Evolutionary conservation across 1,140 invertebrate genomes (phyloP), one percentile per base, ranked within the genome.

Genomic region (Epicauta chinensis): DNA sequence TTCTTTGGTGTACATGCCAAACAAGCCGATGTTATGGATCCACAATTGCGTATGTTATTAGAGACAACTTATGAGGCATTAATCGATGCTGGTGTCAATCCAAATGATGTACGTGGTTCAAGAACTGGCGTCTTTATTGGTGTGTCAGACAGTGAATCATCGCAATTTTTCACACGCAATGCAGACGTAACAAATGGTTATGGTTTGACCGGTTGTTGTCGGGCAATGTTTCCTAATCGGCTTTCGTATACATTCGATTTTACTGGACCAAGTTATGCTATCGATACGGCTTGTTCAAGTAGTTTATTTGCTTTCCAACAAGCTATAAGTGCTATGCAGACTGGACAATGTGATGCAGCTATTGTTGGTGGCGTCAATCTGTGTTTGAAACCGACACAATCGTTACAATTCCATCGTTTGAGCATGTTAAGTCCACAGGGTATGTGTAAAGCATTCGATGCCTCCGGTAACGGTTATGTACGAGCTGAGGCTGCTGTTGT

Each of bases 261-360:
- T 51, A 86, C 73, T 59, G 75, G 95, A 10, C 95, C 95, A 1
- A 96, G 92, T 70, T 95, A 87, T 70, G 83, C 90, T 3, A 72
- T 97, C 4, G 95, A 98, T 71, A 97, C 95, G 6, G 95, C 95
- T 1, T 98, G 95, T 72, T 97, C 93, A 0, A 96, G 93, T 55
- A 91, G 90, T 41, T 70, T 96, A 64, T 82, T 90, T 65, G 94
- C 91, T 1, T 71, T 98, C 62, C 82, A 92, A 61, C 87, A 95
- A 63, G 96, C 94, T 10, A 76, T 92, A 10, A 69, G 73, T 5
- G 86, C 90, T 11, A 94, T 98, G 38, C 77, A 84, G 32, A 75
- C 77, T 16, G 92, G 91, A 1, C 83, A 90, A 62, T 96, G 93
- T 71, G 94, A 98, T 64, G 80, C 90, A 5, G 95, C 95, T 2